Base-by-base conservation (phyloP, 2,888 invertebrate species). In the Rhamphomyia laevipes region DNA sequence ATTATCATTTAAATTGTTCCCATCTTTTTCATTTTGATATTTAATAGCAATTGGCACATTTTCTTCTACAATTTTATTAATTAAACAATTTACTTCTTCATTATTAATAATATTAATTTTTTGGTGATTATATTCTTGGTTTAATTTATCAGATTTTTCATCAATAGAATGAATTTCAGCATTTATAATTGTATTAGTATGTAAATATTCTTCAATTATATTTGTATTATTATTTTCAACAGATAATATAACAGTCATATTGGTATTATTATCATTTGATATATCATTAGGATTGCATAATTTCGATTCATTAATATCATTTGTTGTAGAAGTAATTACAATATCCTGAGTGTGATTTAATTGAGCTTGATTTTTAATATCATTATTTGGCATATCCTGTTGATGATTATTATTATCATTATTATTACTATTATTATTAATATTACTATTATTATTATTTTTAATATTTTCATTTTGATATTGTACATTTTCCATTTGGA, bases 41-140 rank as follows among this genome's bases (percentile, higher is more conserved):
- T 31, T 33, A 11, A 16, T 21, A 41, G 21, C 38, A 43, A 31
- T 50, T 46, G 47, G 46, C 46, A 46, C 50, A 35, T 16, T 47
- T 44, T 43, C 50, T 44, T 47, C 41, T 47, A 50, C 40, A 35
- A 9, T 27, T 6, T 27, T 27, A 27, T 27, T 27, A 27, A 7
- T 27, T 27, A 27, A 27, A 27, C 23, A 27, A 9, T 27, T 27
- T 27, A n/a, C n/a, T n/a, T 27, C 23, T 7, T 27, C 9, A 27
- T 9, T 27, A 9, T 27, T 27, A 27, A 27, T 27, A 27, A 27
- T 27, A 9, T 27, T 27, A 27, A 27, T 27, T 27, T 27, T 27
- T 7, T 27, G 6, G 4, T 27, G 23, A 27, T 27, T 27, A 27
- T 27, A 9, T 27, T 27, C 23, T 27, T 4, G 23, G 7, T 27